Evolutionary conservation across 2,113 vertebrate genomes (phyloP).

Genomic region (Malurus alboscapulatus): DNA sequence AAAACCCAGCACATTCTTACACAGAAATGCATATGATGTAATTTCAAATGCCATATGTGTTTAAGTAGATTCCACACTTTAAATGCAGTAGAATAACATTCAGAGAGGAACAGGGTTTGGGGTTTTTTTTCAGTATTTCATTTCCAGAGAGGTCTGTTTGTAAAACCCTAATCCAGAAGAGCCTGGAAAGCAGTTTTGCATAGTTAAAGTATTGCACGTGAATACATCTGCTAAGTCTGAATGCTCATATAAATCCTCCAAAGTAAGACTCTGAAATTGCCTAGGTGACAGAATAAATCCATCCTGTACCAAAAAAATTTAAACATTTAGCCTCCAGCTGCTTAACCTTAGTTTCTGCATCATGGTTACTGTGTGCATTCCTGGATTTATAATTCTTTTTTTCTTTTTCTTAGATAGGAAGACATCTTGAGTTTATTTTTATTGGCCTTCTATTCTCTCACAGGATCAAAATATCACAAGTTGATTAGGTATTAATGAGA

Average conservation of each 20-base stretch:
- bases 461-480: constrained; percentile 14
- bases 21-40: background rate
- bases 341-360: constrained; percentile 26
- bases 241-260: constrained; percentile 11
- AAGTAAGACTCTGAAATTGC: background rate
- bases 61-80: constrained; percentile 3
- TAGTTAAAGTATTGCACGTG: background rate
- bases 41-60: background rate
- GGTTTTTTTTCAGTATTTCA: background rate
- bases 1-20: background rate
- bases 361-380: background rate
- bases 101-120: background rate
- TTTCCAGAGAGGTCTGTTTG: constrained; percentile 14
- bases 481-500: constrained; percentile 32
- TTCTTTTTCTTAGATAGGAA: background rate
- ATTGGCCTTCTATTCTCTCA: constrained; percentile 25
- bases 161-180: constrained; percentile 23
- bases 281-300: constrained; percentile 13
- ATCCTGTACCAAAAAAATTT: background rate
- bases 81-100: background rate
- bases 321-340: constrained; percentile 25
- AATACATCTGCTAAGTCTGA: constrained; percentile 22
- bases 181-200: constrained; percentile 16
- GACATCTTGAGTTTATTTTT: constrained; percentile 21
- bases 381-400: background rate